Conservation (phyloP, 1,140 invertebrate species). For the Listronotus bonariensis region DNA sequence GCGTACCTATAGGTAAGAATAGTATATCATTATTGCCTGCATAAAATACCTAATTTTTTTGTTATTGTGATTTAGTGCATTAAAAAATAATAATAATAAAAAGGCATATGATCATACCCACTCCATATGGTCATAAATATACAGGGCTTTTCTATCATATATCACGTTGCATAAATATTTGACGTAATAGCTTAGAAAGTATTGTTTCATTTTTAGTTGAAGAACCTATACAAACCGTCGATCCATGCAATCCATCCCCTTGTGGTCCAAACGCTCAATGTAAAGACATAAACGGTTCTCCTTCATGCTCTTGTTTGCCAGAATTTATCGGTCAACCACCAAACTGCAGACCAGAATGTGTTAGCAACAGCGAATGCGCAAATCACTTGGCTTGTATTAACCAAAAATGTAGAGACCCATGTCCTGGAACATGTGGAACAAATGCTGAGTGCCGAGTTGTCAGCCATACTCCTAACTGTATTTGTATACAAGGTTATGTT, state of each 20-base stretch:
- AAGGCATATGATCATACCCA: too few relatives aligned
- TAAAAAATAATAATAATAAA: too few relatives aligned
- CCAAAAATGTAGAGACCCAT: constrained; percentile 63
- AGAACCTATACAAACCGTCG: constrained; percentile 33
- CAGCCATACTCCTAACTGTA: constrained; percentile 65
- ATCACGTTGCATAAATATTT: too few relatives aligned
- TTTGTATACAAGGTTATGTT: constrained; percentile 59
- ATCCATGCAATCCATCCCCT: constrained; percentile 56
- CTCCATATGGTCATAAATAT: too few relatives aligned
- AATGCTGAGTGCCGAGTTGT: constrained; percentile 63
- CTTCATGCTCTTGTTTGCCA: constrained; percentile 63
- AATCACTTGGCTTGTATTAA: constrained; percentile 67
- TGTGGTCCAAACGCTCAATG: constrained; percentile 70
- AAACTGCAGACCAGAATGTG: constrained; percentile 72
- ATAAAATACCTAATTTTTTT: too few relatives aligned
- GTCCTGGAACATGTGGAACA: constrained; percentile 62
- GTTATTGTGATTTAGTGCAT: too few relatives aligned
- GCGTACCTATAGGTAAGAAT: constrained; percentile 58
- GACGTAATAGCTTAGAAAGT: neutral
- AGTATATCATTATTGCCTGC: too few relatives aligned
- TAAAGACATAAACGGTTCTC: constrained; percentile 57
- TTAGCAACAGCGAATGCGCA: constrained; percentile 70
- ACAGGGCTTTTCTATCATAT: too few relatives aligned
- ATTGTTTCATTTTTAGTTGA: constrained; percentile 39
- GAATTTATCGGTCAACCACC: constrained; percentile 72